Evolutionary conservation across 2,888 invertebrate species (phyloP).

Genomic region (Aquatica leii): DNA sequence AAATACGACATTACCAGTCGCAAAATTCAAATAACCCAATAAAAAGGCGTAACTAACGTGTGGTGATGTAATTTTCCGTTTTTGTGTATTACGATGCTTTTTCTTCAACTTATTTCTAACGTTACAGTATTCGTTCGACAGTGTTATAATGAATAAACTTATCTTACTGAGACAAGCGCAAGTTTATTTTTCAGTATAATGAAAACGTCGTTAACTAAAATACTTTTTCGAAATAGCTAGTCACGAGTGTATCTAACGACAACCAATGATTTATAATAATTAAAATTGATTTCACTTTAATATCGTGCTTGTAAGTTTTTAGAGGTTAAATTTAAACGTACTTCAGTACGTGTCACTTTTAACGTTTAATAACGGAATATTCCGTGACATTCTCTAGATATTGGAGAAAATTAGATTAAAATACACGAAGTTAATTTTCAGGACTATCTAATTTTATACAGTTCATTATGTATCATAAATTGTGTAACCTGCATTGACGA

Average conservation of each 20-base stretch:
- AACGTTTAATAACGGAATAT: slow-evolving; percentile 17
- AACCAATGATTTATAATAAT: slow-evolving; percentile 24
- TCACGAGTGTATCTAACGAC: slow-evolving; percentile 13
- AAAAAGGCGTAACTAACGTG: slow-evolving; percentile 22
- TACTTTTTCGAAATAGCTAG: neutral
- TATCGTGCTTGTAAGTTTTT: slow-evolving; percentile 9
- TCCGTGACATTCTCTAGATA: slow-evolving; percentile 23
- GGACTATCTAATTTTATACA: slow-evolving; percentile 27
- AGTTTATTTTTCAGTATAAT: slow-evolving; percentile 18
- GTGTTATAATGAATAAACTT: slow-evolving; percentile 18
- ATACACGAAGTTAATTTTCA: slow-evolving; percentile 26
- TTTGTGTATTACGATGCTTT: slow-evolving; percentile 16
- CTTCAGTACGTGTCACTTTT: slow-evolving; percentile 13
- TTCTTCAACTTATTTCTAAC: slow-evolving; percentile 13
- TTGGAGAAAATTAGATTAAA: slow-evolving; percentile 27
- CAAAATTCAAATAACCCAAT: slow-evolving; percentile 26
- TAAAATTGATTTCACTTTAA: slow-evolving; percentile 17
- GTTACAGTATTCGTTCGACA: slow-evolving; percentile 10
- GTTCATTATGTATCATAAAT: slow-evolving; percentile 24
- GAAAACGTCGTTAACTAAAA: slow-evolving; percentile 15
- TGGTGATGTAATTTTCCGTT: slow-evolving; percentile 23
- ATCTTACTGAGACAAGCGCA: slow-evolving; percentile 17
- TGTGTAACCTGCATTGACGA: neutral
- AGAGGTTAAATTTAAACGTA: neutral
- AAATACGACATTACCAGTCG: slow-evolving; percentile 18